Percentiles rank a stretch among this genome's conserved stretches.
Conservation (phyloP, 1,140 invertebrate genomes). For the Frieseomelitta varia region DNA sequence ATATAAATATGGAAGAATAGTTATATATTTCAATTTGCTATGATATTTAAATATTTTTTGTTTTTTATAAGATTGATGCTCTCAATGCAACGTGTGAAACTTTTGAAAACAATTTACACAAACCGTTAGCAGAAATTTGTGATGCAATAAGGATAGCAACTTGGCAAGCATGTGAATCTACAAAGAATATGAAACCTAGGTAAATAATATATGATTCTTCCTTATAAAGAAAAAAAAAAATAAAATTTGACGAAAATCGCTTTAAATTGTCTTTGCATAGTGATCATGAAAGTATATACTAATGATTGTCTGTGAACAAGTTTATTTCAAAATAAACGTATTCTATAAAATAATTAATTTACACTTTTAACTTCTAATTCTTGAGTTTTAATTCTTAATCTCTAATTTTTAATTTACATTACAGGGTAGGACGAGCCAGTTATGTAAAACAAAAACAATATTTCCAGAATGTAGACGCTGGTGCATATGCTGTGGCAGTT, state of each 20-base stretch:
- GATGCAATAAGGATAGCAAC: conserved; percentile 72
- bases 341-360: neutral
- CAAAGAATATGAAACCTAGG: conserved; percentile 84
- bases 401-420: conserved; percentile 52
- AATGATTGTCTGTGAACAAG: neutral
- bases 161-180: conserved; percentile 80
- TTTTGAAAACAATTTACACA: conserved; percentile 62
- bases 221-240: neutral
- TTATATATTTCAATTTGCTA: neutral
- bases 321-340: neutral
- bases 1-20: neutral
- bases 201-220: conserved; percentile 58
- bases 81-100: conserved; percentile 76
- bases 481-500: conserved; percentile 85
- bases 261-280: neutral
- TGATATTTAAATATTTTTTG: neutral
- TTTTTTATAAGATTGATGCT: conserved; percentile 79
- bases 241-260: neutral
- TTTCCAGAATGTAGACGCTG: conserved; percentile 85
- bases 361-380: neutral
- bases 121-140: conserved; percentile 37
- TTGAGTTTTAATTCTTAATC: too few species aligned
- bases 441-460: conserved; percentile 83
- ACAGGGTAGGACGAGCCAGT: conserved; percentile 84
- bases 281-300: neutral